Base-by-base conservation (phyloP, 23 tunicate species). In the Clavelina lepadiformis region DNA sequence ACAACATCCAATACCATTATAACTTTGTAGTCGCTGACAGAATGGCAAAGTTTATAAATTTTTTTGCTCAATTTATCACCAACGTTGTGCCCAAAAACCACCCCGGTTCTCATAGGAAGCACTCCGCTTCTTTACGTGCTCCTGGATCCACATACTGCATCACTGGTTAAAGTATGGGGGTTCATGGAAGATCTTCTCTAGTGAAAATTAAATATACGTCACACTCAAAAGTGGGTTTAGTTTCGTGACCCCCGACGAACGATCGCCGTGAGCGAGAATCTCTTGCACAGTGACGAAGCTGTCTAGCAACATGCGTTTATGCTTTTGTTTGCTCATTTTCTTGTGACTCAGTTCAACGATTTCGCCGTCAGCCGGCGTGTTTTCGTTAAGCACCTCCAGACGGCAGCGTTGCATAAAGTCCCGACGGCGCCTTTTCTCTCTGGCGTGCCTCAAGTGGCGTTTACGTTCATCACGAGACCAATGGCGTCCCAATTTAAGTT, bases 391-490 rank as follows among this genome's bases (percentile, higher is more conserved):
- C 34, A 36, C 86, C 52, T 62, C 86, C 53, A 80, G 54, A 13
- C 86, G 86, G 46, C 72, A 57, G 1, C 60, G 65, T 51, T 70
- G 77, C 84, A 78, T 78, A 28, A 78, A 68, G 18, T 80, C 77
- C 2, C 76, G 76, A 1, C 86, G 72, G 3, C 72, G 72, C 29
- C 56, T 71, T 57, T 71, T 70, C 28, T 80, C 86, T 51, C 84
- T 68, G 15, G 84, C 84, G 25, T 44, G 61, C 29, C 84, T 75
- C 34, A 78, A 38, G 37, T 78, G 84, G 31, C 77, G 77, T 62
- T 80, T 70, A 25, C 86, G 86, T 29, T 70, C 77, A 32, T 78
- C 84, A 24, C 84, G 75, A 8, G 75, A 22, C 84, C 84, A 78
- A 52, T 68, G 84, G 4, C 84, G 84, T 2, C 84, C 84, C 19